Conservation (phyloP, 2,113 vertebrate genomes). For the Cygnus buccinator region DNA sequence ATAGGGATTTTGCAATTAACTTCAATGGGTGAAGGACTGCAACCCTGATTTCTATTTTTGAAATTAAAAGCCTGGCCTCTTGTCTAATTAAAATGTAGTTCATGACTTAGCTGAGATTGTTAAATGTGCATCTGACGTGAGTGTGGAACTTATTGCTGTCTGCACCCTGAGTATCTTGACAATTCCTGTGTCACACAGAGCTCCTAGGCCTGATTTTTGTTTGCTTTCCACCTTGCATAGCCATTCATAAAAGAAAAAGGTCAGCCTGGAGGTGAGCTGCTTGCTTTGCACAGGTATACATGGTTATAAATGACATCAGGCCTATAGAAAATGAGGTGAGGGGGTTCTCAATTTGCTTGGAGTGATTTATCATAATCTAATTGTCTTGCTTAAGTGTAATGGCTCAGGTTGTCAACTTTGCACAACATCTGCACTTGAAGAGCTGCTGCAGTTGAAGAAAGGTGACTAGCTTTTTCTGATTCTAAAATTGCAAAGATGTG, state of each 20-base stretch:
- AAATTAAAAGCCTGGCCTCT: constrained; percentile 55
- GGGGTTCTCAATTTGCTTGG: background rate
- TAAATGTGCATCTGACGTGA: background rate
- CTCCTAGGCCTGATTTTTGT: background rate
- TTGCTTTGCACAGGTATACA: background rate
- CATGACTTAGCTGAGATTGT: constrained; percentile 33
- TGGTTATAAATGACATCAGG: background rate
- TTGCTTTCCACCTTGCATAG: background rate
- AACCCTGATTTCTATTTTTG: constrained; percentile 62
- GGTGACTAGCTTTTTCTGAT: background rate
- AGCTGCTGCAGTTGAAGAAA: background rate
- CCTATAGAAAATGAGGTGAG: accelerated
- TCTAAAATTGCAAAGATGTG: background rate
- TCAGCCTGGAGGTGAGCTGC: background rate
- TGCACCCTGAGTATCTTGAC: background rate
- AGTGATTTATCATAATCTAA: background rate
- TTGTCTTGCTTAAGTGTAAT: background rate
- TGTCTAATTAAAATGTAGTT: constrained; percentile 65
- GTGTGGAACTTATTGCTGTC: background rate
- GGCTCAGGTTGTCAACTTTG: background rate
- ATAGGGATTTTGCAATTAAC: constrained; percentile 69
- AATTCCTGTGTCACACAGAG: background rate
- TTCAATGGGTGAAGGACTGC: constrained; percentile 49
- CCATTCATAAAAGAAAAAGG: background rate
- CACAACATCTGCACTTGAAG: background rate